A percentile compares a stretch with the other conserved stretches of the same genome.
These are phyloP conservation scores for Muschampia plurimacula DNA, from an alignment of 2,888 invertebrate genomes.

Conservation along the genomic window DNA sequence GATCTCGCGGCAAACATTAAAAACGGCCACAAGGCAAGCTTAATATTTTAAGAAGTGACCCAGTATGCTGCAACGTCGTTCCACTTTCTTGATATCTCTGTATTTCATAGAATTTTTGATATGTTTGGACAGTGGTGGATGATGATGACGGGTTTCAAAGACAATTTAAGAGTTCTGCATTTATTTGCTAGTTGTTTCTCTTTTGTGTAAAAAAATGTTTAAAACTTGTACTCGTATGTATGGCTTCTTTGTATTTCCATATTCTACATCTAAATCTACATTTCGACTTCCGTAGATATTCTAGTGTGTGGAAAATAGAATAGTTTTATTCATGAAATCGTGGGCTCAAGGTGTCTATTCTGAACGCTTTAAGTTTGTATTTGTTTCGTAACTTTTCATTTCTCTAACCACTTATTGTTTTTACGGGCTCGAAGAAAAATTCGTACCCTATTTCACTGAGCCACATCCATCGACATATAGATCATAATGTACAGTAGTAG, in stretches of 20 bases:
- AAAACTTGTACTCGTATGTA: not conserved
- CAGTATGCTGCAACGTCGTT: conserved; percentile 42
- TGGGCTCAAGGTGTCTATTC: conserved; percentile 49
- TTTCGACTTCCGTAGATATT: conserved; percentile 28
- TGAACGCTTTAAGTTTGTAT: not conserved
- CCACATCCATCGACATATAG: not conserved
- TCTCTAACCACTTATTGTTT: too few relatives aligned
- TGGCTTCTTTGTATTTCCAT: not conserved
- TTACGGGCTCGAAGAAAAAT: too few relatives aligned
- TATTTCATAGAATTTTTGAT: not conserved
- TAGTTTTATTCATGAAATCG: conserved; percentile 71
- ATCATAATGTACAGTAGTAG: too few relatives aligned
- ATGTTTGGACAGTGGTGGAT: too few relatives aligned
- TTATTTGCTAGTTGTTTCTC: not conserved
- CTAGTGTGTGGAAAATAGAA: conserved; percentile 30
- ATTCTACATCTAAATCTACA: conserved; percentile 4
- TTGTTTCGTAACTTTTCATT: not conserved
- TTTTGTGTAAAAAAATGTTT: not conserved
- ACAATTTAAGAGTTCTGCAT: too few relatives aligned
- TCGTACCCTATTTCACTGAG: too few relatives aligned
- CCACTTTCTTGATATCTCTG: not conserved
- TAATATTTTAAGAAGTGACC: conserved; percentile 54
- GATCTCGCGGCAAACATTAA: conserved; percentile 42
- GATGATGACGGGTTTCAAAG: too few relatives aligned
- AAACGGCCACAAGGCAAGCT: conserved; percentile 42